A percentile compares a stretch with the other conserved stretches of the same genome.
phyloP scores from a whole-genome alignment of 1,140 invertebrate genomes.

The Drosophila quadrilineata region DNA sequence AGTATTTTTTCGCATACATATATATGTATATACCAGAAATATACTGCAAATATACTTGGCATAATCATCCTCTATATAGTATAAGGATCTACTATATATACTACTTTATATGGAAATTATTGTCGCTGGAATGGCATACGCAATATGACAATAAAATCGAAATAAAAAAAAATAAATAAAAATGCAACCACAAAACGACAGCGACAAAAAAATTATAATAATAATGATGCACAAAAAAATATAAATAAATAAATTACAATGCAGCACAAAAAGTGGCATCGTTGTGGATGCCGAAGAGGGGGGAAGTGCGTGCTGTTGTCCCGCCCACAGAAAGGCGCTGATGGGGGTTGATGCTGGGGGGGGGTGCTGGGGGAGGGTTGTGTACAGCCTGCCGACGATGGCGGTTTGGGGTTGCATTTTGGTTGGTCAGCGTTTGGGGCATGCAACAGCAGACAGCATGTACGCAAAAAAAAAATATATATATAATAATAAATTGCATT shows the following conservation, averaged over 20 bases:
- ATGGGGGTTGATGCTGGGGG: background rate
- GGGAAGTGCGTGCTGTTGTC: constrained; percentile 33
- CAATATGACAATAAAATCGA: constrained; percentile 69
- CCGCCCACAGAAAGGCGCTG: constrained; percentile 17
- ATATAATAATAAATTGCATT: constrained; percentile 69
- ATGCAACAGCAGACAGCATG: constrained; percentile 14
- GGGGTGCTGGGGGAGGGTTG: background rate
- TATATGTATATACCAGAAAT: too few relatives aligned
- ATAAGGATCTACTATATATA: background rate
- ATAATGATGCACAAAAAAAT: background rate
- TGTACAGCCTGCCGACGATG: background rate
- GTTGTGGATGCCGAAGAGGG: too few relatives aligned
- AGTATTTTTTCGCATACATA: too few relatives aligned
- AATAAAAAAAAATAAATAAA: too few relatives aligned
- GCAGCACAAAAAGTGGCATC: constrained; percentile 17
- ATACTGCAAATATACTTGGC: background rate
- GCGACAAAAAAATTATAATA: background rate
- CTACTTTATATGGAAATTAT: background rate
- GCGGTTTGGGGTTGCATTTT: constrained; percentile 58
- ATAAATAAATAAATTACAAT: constrained; percentile 22
- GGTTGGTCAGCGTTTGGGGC: constrained; percentile 46
- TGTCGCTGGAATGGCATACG: constrained; percentile 45
- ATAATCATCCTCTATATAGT: constrained; percentile 2
- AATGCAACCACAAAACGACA: constrained; percentile 26
- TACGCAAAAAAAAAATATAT: constrained; percentile 25